phyloP scores from a whole-genome alignment of 2,113 vertebrate genomes.

The Mormyrus lacerda region DNA sequence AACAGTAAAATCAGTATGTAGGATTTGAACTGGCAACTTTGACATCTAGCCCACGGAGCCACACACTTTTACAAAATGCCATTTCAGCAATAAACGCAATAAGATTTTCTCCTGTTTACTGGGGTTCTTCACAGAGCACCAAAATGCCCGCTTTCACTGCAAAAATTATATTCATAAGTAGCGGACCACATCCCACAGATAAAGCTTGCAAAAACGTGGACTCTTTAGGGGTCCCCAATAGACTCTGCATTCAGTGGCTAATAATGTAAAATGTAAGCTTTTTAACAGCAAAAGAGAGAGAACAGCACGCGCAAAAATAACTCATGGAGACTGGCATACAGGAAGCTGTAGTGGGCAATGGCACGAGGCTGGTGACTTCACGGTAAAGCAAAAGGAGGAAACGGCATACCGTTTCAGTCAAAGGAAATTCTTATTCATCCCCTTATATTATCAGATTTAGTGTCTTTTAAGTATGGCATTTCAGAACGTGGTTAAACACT shows the following conservation, averaged over 20 bases:
- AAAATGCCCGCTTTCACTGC: background rate
- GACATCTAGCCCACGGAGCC: background rate
- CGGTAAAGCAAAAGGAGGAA: background rate
- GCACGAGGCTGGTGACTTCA: background rate
- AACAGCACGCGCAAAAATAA: background rate
- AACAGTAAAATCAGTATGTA: background rate
- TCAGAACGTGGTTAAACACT: background rate
- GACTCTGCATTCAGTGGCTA: background rate
- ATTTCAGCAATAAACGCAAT: background rate
- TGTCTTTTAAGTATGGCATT: background rate
- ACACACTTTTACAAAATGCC: background rate
- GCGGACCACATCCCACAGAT: background rate
- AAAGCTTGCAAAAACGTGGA: background rate
- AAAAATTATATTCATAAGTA: background rate
- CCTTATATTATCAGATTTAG: background rate
- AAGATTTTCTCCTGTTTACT: background rate
- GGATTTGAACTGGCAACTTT: background rate
- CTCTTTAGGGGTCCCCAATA: background rate
- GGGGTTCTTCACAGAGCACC: background rate
- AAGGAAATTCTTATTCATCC: background rate
- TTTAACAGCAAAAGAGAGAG: background rate
- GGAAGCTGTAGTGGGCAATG: background rate
- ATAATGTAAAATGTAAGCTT: background rate
- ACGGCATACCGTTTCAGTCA: background rate
- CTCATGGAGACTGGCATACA: background rate